Evolutionary conservation across 2,113 vertebrate species (phyloP).

Genomic region (Gallinago paraguaiae): DNA sequence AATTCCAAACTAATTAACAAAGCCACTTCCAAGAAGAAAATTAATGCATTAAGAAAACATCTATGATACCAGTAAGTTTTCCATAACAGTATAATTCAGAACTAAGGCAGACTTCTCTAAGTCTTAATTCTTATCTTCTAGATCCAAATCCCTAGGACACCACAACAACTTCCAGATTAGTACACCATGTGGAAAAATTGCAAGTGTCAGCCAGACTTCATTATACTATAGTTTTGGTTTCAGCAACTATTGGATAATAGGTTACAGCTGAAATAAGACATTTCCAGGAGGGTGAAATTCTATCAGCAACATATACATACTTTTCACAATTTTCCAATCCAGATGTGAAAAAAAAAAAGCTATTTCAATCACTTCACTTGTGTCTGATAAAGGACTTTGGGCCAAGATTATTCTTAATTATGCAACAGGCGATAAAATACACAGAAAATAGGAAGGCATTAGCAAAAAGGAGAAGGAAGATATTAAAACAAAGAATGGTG

Average conservation of each 20-base stretch:
- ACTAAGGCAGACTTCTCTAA: neutral
- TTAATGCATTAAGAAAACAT: neutral
- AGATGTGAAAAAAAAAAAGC: slow-evolving; percentile 10
- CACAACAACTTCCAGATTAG: slow-evolving; percentile 20
- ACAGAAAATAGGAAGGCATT: neutral
- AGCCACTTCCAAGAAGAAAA: neutral
- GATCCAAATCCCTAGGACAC: neutral
- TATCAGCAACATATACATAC: neutral
- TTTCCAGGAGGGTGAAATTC: slow-evolving; percentile 30
- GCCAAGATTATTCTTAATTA: neutral
- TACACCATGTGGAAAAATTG: slow-evolving; percentile 23
- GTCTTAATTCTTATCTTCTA: neutral
- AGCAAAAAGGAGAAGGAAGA: neutral
- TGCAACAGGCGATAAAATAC: neutral
- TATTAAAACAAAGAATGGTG: neutral
- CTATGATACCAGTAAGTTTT: neutral
- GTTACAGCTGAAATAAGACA: slow-evolving; percentile 60
- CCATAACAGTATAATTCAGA: neutral
- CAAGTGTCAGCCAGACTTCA: slow-evolving; percentile 24
- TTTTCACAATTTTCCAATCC: slow-evolving; percentile 2
- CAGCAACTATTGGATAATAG: slow-evolving; percentile 44
- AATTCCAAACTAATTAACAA: neutral
- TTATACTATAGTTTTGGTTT: slow-evolving; percentile 3
- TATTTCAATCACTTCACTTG: neutral
- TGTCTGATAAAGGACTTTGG: neutral